Evolutionary conservation across 2,797 vertebrate genomes (phyloP).

Genomic region (Agapornis canus): DNA sequence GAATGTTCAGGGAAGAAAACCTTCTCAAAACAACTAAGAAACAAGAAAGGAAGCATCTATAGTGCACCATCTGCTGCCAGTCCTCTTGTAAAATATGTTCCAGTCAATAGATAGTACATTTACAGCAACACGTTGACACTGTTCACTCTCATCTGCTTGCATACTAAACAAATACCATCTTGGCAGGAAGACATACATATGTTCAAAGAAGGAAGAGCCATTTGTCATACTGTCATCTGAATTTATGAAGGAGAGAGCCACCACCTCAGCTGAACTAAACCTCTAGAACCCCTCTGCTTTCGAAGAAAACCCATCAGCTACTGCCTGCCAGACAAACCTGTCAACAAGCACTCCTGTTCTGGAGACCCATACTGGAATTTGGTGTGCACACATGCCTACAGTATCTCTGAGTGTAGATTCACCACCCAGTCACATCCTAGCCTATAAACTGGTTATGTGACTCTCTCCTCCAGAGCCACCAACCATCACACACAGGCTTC

Average conservation of each 20-base stretch:
- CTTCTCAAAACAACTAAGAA: neutral
- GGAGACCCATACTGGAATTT: neutral
- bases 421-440: fast-evolving
- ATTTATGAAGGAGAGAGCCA: neutral
- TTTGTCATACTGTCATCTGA: neutral
- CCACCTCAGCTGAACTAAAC: neutral
- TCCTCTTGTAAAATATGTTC: neutral
- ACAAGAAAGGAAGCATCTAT: neutral
- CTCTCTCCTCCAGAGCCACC: neutral
- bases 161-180: neutral
- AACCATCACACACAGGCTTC: neutral
- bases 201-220: neutral
- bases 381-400: neutral
- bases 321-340: neutral
- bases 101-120: neutral
- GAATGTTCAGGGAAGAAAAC: neutral
- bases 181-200: neutral
- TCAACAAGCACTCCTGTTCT: neutral
- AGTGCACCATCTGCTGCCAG: neutral
- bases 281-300: neutral
- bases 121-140: neutral
- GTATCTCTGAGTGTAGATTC: neutral
- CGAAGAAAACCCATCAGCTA: neutral
- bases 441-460: neutral
- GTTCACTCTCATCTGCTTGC: neutral